Evolutionary conservation across 1,140 invertebrate species (phyloP), one percentile per base, ranked within the genome.

Genomic region (Drosophila repletoides): DNA sequence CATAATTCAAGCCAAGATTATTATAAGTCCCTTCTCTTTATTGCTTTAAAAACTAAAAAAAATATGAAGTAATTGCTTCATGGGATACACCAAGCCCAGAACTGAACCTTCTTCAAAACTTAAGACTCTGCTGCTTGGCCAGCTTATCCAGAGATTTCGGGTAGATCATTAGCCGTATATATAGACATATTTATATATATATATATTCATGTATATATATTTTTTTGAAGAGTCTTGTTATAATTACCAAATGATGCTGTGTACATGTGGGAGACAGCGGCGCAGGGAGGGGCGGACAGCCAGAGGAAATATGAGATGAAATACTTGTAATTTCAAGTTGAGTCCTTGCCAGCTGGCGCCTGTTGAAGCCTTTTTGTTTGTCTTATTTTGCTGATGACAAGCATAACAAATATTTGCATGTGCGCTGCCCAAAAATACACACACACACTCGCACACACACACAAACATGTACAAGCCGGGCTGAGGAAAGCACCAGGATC

Each of bases 331-430:
- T 40, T 41, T 6, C 3, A 17, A 5, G 24, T 38, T 15, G 6
- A n/a, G 31, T 22, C 6, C 59, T 10, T 38, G 12, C 19, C 5
- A 52, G 28, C 22, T 38, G 60, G 43, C 53, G 43, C 36, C 55
- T 43, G 55, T 51, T 15, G 40, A 65, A 38, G 41, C 31, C 38
- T 48, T 52, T 68, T 65, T 80, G 55, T 60, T 60, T 60, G 45
- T 41, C 22, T 51, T 7, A 6, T 22, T 17, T 28, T 36, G 41
- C 59, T 43, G 66, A 31, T 33, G 51, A 63, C 58, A 55, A 22
- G 22, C 26, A 31, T 34, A 70, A 28, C 36, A 81, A 80, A 80
- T 76, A 81, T 80, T 80, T 81, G 67, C 72, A 58, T 66, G 40
- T 41, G 24, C 51, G 40, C 34, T 55, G 64, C 40, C 75, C 65